phyloP scores from a whole-genome alignment of 2,797 vertebrate genomes.

The Austrolebias charrua region DNA sequence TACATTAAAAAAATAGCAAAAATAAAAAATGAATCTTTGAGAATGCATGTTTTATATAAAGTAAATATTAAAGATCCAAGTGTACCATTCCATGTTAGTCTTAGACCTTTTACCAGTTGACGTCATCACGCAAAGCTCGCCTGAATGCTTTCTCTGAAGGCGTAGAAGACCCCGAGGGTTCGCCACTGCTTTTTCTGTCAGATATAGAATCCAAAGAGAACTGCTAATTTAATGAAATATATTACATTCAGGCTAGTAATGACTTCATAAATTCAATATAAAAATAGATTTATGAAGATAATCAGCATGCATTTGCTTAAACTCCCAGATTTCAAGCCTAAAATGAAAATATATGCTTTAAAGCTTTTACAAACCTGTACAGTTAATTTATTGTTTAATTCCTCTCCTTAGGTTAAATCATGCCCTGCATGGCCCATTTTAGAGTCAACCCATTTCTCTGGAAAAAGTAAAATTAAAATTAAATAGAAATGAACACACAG shows the following conservation, averaged over 20 bases:
- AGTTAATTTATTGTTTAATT: neutral
- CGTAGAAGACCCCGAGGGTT: no score
- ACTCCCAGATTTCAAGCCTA: no score
- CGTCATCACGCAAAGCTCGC: no score
- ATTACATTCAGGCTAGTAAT: constrained; percentile 8
- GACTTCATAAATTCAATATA: constrained; percentile 30
- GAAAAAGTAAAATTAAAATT: no score
- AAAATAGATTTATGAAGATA: constrained; percentile 35
- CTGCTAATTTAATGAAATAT: constrained; percentile 56
- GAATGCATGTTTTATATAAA: no score
- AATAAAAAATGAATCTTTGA: no score
- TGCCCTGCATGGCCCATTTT: neutral
- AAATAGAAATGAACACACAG: neutral
- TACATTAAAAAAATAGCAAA: no score
- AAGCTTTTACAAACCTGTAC: neutral
- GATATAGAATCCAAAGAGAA: neutral
- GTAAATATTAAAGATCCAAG: no score
- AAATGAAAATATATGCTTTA: neutral
- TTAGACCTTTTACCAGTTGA: no score
- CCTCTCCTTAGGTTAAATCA: neutral
- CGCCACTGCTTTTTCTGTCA: no score
- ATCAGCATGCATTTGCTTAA: neutral
- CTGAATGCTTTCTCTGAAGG: no score
- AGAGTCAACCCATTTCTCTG: neutral
- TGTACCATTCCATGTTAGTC: no score